A percentile compares a stretch with the other conserved stretches of the same genome.
These are phyloP conservation scores for Heterochromis multidens DNA, from an alignment of 2,113 vertebrate genomes.

Conservation along the genomic window DNA sequence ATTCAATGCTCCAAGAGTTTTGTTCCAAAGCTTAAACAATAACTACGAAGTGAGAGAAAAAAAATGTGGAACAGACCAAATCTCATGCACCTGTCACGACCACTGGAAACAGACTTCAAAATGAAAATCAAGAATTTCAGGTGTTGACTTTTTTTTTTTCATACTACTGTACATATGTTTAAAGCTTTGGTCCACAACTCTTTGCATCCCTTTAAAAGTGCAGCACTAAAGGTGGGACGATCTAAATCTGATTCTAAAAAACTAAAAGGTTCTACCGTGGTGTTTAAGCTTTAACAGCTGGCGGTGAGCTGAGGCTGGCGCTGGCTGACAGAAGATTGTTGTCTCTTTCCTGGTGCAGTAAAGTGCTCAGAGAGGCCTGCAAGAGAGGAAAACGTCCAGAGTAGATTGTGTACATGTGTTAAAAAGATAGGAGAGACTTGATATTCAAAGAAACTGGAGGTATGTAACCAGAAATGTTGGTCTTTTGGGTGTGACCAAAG, in stretches of 20 bases:
- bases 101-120: too few relatives aligned
- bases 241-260: neutral
- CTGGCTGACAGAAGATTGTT: slow-evolving; percentile 60
- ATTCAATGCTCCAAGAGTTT: neutral
- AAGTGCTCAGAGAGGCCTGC: slow-evolving; percentile 76
- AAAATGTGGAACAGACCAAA: too few relatives aligned
- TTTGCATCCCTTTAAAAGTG: slow-evolving; percentile 26
- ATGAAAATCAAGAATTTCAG: too few relatives aligned
- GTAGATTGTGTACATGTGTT: neutral
- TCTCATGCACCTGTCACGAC: too few relatives aligned
- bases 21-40: neutral
- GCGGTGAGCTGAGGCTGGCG: neutral
- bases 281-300: neutral
- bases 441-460: neutral
- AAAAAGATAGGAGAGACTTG: neutral
- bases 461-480: neutral
- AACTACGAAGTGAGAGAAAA: too few relatives aligned
- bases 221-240: neutral
- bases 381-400: neutral
- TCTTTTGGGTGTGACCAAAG: neutral
- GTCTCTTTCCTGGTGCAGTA: slow-evolving; percentile 59
- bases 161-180: too few relatives aligned
- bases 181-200: neutral
- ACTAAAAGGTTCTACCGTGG: neutral
- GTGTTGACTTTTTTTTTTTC: too few relatives aligned